phyloP scores from a whole-genome alignment of 2,113 vertebrate species.

The Notarius quadriscutis region DNA sequence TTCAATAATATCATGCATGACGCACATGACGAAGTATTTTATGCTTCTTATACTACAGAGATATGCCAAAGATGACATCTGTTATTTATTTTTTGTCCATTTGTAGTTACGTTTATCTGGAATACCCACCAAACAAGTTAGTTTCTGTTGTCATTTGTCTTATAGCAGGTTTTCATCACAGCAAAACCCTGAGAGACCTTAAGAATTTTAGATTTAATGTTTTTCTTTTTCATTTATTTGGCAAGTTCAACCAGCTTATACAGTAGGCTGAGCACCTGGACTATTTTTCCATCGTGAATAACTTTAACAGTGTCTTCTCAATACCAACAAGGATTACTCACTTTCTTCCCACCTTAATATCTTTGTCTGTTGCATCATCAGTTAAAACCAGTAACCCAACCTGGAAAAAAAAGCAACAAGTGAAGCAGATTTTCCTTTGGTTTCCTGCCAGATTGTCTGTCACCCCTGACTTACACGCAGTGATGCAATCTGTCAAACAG shows the following conservation, averaged over 20 bases:
- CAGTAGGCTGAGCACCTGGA: neutral
- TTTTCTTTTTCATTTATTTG: too few species aligned
- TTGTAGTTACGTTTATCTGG: neutral
- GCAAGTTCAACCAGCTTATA: too few species aligned
- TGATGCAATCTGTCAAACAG: slow-evolving; percentile 13
- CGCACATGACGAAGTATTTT: neutral
- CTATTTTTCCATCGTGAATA: neutral
- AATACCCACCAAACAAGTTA: neutral
- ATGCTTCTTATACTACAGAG: too few species aligned
- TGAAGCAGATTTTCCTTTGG: slow-evolving; percentile 4
- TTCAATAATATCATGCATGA: neutral
- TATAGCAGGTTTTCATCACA: neutral
- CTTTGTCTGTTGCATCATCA: neutral
- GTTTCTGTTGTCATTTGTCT: neutral
- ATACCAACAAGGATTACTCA: neutral
- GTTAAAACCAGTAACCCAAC: neutral
- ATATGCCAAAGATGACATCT: too few species aligned
- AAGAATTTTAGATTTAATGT: neutral
- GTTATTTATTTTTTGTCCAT: neutral
- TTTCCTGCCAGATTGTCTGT: slow-evolving; percentile 34
- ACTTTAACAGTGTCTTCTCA: neutral
- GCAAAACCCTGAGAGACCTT: neutral
- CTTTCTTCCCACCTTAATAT: neutral
- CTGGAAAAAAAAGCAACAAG: neutral
- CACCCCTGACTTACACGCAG: neutral